These are phyloP conservation scores for Herminia tarsipennalis DNA, from an alignment of 2,888 invertebrate species.

Conservation along the genomic window DNA sequence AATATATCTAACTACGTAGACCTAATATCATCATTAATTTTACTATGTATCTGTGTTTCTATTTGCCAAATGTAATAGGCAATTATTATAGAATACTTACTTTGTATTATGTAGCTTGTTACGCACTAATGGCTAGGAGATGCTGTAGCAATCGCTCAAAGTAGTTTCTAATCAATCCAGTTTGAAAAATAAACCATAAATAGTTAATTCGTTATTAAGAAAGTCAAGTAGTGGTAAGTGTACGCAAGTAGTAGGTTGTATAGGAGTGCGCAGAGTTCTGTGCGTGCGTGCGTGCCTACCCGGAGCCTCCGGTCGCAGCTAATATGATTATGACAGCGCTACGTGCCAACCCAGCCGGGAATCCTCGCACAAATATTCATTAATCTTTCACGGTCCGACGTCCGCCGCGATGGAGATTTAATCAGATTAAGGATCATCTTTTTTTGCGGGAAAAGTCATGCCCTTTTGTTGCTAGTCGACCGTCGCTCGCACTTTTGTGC, in stretches of 20 bases:
- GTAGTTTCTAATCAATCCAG: no score
- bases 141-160: no score
- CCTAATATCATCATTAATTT: conserved; percentile 28
- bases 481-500: conserved; percentile 81
- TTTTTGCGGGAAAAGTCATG: conserved; percentile 83
- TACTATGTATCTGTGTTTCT: conserved; percentile 27
- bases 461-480: conserved; percentile 82
- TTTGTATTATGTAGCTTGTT: no score
- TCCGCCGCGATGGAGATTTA: conserved; percentile 85
- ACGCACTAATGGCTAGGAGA: no score
- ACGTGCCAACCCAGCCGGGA: conserved; percentile 83
- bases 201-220: neutral
- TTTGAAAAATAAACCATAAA: neutral
- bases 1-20: no score
- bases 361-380: conserved; percentile 85
- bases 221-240: conserved; percentile 1
- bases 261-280: conserved; percentile 47
- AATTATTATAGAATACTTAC: no score
- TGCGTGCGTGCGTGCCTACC: conserved; percentile 75
- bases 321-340: conserved; percentile 85
- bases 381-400: conserved; percentile 86
- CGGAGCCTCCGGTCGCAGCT: conserved; percentile 75
- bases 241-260: conserved; percentile 40
- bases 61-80: conserved; percentile 38
- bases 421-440: conserved; percentile 86